These are phyloP conservation scores for Helicoverpa assulta DNA, from an alignment of 2,888 invertebrate genomes.

Conservation along the genomic window DNA sequence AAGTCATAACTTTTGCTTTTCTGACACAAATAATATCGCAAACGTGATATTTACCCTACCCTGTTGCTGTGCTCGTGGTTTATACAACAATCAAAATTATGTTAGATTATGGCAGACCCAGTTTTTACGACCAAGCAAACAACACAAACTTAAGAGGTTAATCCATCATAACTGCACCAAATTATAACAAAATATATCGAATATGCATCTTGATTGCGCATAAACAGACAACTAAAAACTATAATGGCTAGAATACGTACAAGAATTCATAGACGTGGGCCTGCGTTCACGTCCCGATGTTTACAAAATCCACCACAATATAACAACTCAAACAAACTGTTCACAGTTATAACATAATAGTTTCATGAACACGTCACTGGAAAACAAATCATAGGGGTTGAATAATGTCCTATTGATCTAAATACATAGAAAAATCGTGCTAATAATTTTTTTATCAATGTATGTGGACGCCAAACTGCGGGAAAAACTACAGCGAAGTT, in stretches of 20 bases:
- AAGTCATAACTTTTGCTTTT: conserved; percentile 42
- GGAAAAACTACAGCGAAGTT: conserved; percentile 89
- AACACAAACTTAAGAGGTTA: conserved; percentile 79
- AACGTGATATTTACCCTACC: conserved; percentile 59
- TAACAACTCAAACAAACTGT: conserved; percentile 75
- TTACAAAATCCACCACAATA: conserved; percentile 86
- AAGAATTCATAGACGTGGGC: conserved; percentile 90
- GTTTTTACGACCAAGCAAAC: conserved; percentile 74
- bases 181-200: conserved; percentile 64
- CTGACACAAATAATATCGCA: conserved; percentile 32
- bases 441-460: conserved; percentile 82
- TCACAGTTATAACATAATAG: conserved; percentile 83
- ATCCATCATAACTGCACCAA: conserved; percentile 62
- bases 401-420: conserved; percentile 78
- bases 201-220: conserved; percentile 62
- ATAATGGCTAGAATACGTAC: conserved; percentile 86
- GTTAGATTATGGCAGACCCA: conserved; percentile 71
- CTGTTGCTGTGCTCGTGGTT: conserved; percentile 71
- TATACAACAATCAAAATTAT: conserved; percentile 66
- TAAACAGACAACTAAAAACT: conserved; percentile 71
- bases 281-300: conserved; percentile 87
- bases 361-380: conserved; percentile 77
- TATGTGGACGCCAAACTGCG: conserved; percentile 89
- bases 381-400: conserved; percentile 73
- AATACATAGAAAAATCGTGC: conserved; percentile 85